Evolutionary conservation across 2,888 invertebrate genomes (phyloP).

Genomic region (Corythucha ciliata): DNA sequence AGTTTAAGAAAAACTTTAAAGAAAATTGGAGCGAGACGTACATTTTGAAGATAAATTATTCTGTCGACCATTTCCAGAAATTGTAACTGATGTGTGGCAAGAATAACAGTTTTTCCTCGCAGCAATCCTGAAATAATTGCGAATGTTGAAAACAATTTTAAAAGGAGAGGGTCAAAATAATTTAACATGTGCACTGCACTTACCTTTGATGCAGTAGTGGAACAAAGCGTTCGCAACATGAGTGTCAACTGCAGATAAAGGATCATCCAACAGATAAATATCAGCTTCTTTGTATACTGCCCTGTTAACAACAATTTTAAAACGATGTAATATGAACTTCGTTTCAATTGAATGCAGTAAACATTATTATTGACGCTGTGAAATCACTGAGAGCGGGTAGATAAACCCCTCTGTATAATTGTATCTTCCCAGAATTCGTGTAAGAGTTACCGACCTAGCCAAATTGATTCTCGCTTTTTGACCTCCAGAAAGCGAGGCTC

Average conservation of each 20-base stretch:
- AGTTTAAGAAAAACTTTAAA: background rate
- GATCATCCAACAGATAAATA: constrained; percentile 70
- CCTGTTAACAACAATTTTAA: constrained; percentile 40
- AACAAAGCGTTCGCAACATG: constrained; percentile 66
- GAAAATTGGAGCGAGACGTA: constrained; percentile 40
- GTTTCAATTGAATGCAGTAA: background rate
- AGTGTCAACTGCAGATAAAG: constrained; percentile 68
- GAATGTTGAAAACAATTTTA: background rate
- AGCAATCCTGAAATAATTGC: constrained; percentile 45
- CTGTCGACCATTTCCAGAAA: constrained; percentile 58
- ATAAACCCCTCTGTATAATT: background rate
- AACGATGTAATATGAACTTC: background rate
- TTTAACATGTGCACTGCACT: background rate
- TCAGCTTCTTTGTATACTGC: constrained; percentile 68
- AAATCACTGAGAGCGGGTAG: no score
- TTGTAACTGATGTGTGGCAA: constrained; percentile 79
- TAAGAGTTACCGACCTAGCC: constrained; percentile 45
- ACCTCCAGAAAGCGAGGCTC: constrained; percentile 71
- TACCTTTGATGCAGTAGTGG: constrained; percentile 55
- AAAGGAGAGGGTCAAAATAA: background rate
- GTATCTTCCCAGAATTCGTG: background rate
- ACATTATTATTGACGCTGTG: no score
- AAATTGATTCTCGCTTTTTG: constrained; percentile 74
- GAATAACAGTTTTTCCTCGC: constrained; percentile 56
- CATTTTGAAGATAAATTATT: constrained; percentile 56